Evolutionary conservation across 2,797 vertebrate genomes (phyloP).

Genomic region (Parambassis ranga): DNA sequence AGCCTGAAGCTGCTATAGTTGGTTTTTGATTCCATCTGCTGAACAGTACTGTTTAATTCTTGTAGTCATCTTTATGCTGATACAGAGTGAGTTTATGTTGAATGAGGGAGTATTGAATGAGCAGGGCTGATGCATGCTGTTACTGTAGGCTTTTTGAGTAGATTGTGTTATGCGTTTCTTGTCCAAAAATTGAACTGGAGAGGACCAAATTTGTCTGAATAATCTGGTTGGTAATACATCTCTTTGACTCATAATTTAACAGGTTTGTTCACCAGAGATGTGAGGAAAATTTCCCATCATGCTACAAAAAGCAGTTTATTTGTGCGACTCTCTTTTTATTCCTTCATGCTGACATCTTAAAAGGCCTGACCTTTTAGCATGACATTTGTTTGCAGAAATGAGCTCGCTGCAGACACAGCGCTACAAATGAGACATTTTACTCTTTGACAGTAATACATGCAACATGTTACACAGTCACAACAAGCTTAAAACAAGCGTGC

Average conservation of each 20-base stretch:
- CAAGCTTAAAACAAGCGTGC: slow-evolving; percentile 39
- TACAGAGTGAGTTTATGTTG: background rate
- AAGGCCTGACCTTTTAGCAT: slow-evolving; percentile 62
- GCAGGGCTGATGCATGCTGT: background rate
- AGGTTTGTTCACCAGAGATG: background rate
- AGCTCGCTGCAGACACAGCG: slow-evolving; percentile 31
- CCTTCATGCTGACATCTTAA: slow-evolving; percentile 39
- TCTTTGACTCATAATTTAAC: background rate
- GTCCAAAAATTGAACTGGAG: slow-evolving; percentile 5
- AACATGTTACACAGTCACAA: slow-evolving; percentile 46
- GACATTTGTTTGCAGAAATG: slow-evolving; percentile 66
- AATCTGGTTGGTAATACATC: background rate
- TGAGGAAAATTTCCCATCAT: slow-evolving; percentile 3
- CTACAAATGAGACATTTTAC: slow-evolving; percentile 60
- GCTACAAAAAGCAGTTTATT: slow-evolving; percentile 28
- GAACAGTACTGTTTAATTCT: background rate
- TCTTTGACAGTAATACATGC: slow-evolving; percentile 40
- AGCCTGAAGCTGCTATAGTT: slow-evolving; percentile 37
- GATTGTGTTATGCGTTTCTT: slow-evolving; percentile 4
- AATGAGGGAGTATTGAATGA: background rate
- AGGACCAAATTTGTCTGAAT: slow-evolving; percentile 56
- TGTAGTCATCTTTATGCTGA: slow-evolving; percentile 5
- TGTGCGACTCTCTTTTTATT: slow-evolving; percentile 5
- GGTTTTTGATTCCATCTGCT: slow-evolving; percentile 16
- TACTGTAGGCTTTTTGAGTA: background rate